phyloP scores from a whole-genome alignment of 2,888 invertebrate species.

The Ditula angustiorana region DNA sequence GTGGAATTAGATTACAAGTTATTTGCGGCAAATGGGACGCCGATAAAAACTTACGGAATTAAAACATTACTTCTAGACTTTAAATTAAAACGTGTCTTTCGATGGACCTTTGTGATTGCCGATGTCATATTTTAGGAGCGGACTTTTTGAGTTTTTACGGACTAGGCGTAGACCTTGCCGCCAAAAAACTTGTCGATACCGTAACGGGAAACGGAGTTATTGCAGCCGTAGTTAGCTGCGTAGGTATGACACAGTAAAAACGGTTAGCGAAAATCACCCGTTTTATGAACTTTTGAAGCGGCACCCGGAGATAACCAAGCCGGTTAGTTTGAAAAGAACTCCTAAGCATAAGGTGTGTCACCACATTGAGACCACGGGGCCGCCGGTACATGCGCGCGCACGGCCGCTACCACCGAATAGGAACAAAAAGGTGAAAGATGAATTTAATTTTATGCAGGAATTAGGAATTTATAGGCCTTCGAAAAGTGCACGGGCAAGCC shows the following conservation, averaged over 20 bases:
- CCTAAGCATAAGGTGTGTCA: not conserved
- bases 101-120: conserved; percentile 1
- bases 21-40: no score
- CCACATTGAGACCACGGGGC: not conserved
- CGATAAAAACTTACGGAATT: no score
- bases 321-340: no score
- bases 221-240: not conserved
- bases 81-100: not conserved
- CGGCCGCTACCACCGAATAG: no score
- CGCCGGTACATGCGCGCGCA: not conserved
- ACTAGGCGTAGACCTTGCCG: not conserved
- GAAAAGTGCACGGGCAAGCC: not conserved
- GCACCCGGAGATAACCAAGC: no score
- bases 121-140: conserved; percentile 1
- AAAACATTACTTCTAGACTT: no score
- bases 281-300: no score
- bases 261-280: no score
- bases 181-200: not conserved
- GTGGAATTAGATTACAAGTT: not conserved
- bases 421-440: not conserved
- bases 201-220: not conserved
- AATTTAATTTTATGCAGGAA: not conserved
- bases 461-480: not conserved
- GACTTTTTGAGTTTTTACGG: not conserved
- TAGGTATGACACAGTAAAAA: not conserved